Base-by-base conservation (phyloP, 1,140 invertebrate genomes). In the Melitaea cinxia region DNA sequence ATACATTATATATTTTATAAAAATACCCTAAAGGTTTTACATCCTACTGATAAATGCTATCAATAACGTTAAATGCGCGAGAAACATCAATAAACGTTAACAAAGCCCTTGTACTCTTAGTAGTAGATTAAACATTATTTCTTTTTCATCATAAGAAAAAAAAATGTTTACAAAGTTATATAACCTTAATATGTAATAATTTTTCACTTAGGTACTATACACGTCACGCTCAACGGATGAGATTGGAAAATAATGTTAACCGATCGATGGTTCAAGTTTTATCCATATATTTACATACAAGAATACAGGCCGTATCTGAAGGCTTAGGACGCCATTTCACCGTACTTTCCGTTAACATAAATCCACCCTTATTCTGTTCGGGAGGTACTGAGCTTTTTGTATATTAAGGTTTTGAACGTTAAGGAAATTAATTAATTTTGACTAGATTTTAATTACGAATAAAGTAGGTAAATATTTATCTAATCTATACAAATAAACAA, bases 321-420 rank as follows among this genome's bases (percentile, higher is more conserved):
- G 78, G 78, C 84, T 85, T 81, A 87, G 82, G 73, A 80, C 78
- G 84, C 81, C 77, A 85, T 87, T 82, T 80, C 80, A 73, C 72
- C 75, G 71, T 75, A 82, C 83, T 86, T 88, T 82, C 82, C 81
- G 79, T 82, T 83, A 77, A 83, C 82, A 79, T 88, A 88, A 86
- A 88, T 84, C 79, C 80, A 77, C 83, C 83, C 82, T 72, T 73
- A 80, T 82, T 82, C 74, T 74, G 72, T 39, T 49, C 53, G 54
- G 30, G 53, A 65, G 62, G 23, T 58, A 57, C 23, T 24, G 52
- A 60, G 65, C 57, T 49, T 67, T 61, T 50, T 57, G 61, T 61
- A 67, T 61, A 61, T 61, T 61, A 61, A 42, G 33, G 45, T 53
- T 45, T 42, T 42, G 35, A 39, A 39, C 7, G 49, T n/a, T 37